A percentile compares a stretch with the other conserved stretches of the same genome.
These are phyloP conservation scores for Mactromeris polynyma DNA, from an alignment of 2,888 invertebrate genomes.

Conservation along the genomic window DNA sequence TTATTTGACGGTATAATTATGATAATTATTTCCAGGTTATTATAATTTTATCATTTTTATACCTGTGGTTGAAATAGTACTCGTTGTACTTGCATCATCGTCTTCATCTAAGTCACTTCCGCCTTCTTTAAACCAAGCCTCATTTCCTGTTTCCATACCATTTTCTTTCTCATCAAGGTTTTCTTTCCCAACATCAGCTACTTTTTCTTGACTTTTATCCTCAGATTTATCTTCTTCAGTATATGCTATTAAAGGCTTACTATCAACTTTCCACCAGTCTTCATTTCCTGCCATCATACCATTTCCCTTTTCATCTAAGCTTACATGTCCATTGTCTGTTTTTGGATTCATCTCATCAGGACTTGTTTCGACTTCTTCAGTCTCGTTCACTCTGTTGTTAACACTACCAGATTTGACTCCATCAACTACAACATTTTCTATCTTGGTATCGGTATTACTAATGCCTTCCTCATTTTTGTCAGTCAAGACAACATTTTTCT, in stretches of 20 bases:
- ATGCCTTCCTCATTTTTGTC: not conserved
- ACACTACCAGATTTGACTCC: not conserved
- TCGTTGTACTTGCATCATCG: no score
- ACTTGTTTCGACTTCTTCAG: not conserved
- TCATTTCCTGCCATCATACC: conserved; percentile 18
- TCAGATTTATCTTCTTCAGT: conserved; percentile 18
- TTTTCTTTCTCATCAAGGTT: conserved; percentile 12
- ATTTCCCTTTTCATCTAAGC: not conserved
- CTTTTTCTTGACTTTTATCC: not conserved
- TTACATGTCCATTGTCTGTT: conserved; percentile 17
- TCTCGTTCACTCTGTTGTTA: not conserved
- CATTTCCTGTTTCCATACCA: conserved; percentile 2
- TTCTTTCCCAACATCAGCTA: not conserved
- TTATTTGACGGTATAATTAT: no score
- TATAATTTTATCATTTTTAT: no score
- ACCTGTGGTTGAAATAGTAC: no score
- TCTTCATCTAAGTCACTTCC: not conserved
- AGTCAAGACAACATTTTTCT: not conserved
- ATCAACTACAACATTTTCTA: not conserved
- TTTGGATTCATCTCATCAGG: not conserved
- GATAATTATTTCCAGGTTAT: no score
- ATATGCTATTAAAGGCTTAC: not conserved
- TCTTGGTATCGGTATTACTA: not conserved
- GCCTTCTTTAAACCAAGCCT: not conserved
- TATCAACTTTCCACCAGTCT: not conserved